Evolutionary conservation across 2,113 vertebrate species (phyloP).

Genomic region (Leiothrix lutea): DNA sequence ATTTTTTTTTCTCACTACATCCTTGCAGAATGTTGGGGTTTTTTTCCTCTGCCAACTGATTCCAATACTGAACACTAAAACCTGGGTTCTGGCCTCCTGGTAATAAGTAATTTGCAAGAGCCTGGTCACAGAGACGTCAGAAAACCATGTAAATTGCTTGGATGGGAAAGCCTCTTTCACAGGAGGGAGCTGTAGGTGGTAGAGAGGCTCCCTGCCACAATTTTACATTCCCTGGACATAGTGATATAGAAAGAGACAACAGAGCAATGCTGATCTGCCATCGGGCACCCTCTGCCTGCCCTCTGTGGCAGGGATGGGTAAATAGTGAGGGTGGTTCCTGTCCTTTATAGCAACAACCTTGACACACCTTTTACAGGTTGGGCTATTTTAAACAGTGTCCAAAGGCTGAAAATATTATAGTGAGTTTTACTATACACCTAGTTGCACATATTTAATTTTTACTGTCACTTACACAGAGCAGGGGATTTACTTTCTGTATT

Average conservation of each 20-base stretch:
- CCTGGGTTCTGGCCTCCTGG: neutral
- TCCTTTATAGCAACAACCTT: neutral
- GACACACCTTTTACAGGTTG: neutral
- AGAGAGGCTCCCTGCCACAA: slow-evolving; percentile 29
- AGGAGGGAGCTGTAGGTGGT: slow-evolving; percentile 33
- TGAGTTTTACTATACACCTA: neutral
- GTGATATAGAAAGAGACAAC: slow-evolving; percentile 25
- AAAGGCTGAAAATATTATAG: neutral
- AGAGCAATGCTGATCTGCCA: neutral
- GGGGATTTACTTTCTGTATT: neutral
- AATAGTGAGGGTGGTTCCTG: neutral
- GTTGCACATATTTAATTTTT: neutral
- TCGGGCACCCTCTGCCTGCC: accelerated
- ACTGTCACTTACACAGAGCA: neutral
- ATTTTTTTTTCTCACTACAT: neutral
- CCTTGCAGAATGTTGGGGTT: neutral
- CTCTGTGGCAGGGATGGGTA: neutral
- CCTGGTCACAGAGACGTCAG: slow-evolving; percentile 8
- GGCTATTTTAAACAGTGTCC: neutral
- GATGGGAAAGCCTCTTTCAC: slow-evolving; percentile 35
- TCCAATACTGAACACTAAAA: neutral
- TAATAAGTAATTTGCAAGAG: slow-evolving; percentile 24
- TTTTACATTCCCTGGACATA: neutral
- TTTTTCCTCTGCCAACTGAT: neutral
- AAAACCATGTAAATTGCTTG: slow-evolving; percentile 42